Percentiles rank a stretch among this genome's conserved stretches.
Conservation (phyloP, 2,113 vertebrate species). For the Isurus oxyrinchus region DNA sequence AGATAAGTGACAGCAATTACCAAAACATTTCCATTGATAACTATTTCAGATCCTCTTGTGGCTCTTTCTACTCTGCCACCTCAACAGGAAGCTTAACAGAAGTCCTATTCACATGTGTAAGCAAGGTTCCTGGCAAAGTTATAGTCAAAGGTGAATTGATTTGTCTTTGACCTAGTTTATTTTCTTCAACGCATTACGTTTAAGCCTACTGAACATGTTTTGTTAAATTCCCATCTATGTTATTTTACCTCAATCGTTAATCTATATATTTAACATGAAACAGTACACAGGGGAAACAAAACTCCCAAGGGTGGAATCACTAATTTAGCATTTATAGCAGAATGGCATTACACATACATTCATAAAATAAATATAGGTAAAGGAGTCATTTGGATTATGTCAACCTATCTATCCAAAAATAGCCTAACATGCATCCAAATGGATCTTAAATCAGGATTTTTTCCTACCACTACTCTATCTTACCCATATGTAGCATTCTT, state of each 20-base stretch:
- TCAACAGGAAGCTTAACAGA: background rate
- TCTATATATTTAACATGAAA: background rate
- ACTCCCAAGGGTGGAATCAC: background rate
- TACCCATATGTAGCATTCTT: background rate
- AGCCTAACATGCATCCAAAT: background rate
- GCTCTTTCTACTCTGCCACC: background rate
- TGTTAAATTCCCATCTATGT: background rate
- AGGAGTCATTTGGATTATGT: background rate
- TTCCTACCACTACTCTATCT: background rate
- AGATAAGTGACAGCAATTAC: background rate
- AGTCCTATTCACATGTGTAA: background rate
- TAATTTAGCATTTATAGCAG: background rate
- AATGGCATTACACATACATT: background rate
- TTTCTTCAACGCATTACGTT: background rate
- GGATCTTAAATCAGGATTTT: background rate
- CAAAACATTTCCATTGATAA: background rate
- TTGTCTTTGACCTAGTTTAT: constrained; percentile 6
- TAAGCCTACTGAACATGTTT: background rate
- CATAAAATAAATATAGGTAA: background rate
- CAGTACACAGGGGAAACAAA: background rate
- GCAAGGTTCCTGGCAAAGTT: background rate
- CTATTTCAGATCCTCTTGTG: background rate
- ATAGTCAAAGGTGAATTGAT: background rate
- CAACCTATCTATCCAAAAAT: background rate
- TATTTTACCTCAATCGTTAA: background rate